These are phyloP conservation scores for Artemia sinica DNA, from an alignment of 2,888 invertebrate species.

Conservation along the genomic window DNA sequence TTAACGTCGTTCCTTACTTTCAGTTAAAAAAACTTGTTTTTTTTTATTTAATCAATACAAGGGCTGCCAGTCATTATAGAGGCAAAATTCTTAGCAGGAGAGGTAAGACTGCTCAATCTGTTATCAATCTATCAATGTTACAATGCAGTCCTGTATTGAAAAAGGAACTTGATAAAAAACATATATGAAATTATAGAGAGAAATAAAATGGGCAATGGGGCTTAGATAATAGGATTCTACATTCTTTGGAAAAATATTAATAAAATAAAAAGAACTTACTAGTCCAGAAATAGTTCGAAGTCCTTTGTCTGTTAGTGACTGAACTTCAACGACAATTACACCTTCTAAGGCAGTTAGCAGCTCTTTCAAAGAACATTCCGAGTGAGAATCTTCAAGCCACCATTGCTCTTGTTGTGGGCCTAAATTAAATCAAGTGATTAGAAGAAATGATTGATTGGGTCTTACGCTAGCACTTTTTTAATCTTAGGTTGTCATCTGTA, in stretches of 20 bases:
- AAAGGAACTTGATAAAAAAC: neutral
- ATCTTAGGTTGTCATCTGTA: too few species aligned
- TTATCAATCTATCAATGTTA: too few species aligned
- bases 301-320: conserved; percentile 68
- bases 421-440: neutral
- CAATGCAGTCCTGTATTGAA: neutral
- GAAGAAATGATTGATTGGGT: too few species aligned
- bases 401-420: conserved; percentile 27
- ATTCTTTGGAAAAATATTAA: neutral
- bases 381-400: conserved; percentile 26
- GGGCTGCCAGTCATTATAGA: too few species aligned
- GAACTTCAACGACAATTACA: conserved; percentile 67
- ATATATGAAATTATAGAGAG: too few species aligned
- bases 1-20: too few species aligned
- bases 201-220: neutral
- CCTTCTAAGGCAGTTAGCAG: conserved; percentile 64
- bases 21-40: too few species aligned
- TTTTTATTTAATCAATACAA: too few species aligned
- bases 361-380: conserved; percentile 49
- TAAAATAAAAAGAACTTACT: conserved; percentile 41
- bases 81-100: too few species aligned
- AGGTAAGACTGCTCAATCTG: too few species aligned
- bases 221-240: neutral
- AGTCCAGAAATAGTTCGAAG: conserved; percentile 74
- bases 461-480: too few species aligned